Base-by-base conservation (phyloP, 2,113 vertebrate genomes). In the Rallus limicola region DNA sequence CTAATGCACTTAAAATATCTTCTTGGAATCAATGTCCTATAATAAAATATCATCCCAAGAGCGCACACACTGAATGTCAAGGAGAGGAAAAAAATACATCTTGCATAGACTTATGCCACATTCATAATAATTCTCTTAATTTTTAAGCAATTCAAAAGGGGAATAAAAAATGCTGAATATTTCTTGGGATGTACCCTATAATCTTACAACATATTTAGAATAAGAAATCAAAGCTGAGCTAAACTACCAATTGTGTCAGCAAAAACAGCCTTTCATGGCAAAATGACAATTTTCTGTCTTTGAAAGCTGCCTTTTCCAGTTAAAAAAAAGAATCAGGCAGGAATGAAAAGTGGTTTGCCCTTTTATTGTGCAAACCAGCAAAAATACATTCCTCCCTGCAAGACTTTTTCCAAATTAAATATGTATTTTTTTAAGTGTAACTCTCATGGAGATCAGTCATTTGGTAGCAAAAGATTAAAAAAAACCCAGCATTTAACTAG, bases 191-290 rank as follows among this genome's bases (percentile, higher is more conserved):
- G 86, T 40, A 97, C 88, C 93, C 97, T 97, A 95, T 97, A 97
- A 97, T 97, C 95, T 97, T 94, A 95, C 91, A 96, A 95, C 96
- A 91, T 94, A 96, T 97, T 97, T 93, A 92, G 97, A 93, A 91
- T 91, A 95, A 76, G 95, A 98, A 98, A 96, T 76, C 58, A 97
- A 97, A 69, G 79, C 82, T 68, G 60, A 60, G 86, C 65, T 97
- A 92, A 96, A 86, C 52, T 63, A 96, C 72, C 88, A 74, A 83
- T 93, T 97, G 93, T 97, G 90, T 95, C 86, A 94, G 90, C 83
- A 94, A 97, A 97, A 97, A 93, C 34, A 94, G 88, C 44, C 56
- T 96, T 97, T 98, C 93, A 96, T 92, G 92, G 90, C 86, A 97
- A 97, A 96, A 75, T 91, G 86, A 95, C 86, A 96, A 90, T 92